Base-by-base conservation (phyloP, 2,888 invertebrate genomes). In the Rhimphoctona megacephalus region DNA sequence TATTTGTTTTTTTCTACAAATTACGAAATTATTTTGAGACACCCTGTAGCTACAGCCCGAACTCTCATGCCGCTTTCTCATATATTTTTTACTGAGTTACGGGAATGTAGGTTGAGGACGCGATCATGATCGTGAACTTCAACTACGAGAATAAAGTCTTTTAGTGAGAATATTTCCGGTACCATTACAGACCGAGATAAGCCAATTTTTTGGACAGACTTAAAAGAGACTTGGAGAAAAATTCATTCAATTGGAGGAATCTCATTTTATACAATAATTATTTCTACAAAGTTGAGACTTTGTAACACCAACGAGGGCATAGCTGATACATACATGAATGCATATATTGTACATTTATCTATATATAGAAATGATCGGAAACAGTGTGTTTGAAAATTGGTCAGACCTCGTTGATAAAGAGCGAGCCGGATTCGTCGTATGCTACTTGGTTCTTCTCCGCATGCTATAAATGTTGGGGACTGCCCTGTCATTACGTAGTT, bases 401-500 rank as follows among this genome's bases (percentile, higher is more conserved):
- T 81, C 79, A 52, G 80, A 61, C 77, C 84, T 79, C 86, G 78
- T 84, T 77, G 83, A 36, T 66, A 30, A 73, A 73, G 57, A 57
- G 54, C 67, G 43, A 54, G 46, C n/a, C 61, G 61, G 57, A 57
- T 25, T 57, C 33, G 25, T 69, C 73, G 54, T 36, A 22, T 64
- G 25, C 67, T 67, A 66, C 36, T 64, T 54, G 39, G 52, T 39
- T 67, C 67, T 76, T 57, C 74, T 81, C 57, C 33, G 25, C 57
- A 67, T 76, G n/a, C 67, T 57, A 46, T 76, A 81, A 81, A 67
- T 76, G 81, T 57, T 81, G 83, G 80, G 74, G 82, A 84, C 90
- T 90, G 91, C 90, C 92, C 91, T 90, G 92, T 92, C 91, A 93
- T 94, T 93, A 92, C 91, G 92, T 92, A 93, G 92, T 93, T 94